Evolutionary conservation across 2,113 vertebrate genomes (phyloP).

Genomic region (Bufo bufo): DNA sequence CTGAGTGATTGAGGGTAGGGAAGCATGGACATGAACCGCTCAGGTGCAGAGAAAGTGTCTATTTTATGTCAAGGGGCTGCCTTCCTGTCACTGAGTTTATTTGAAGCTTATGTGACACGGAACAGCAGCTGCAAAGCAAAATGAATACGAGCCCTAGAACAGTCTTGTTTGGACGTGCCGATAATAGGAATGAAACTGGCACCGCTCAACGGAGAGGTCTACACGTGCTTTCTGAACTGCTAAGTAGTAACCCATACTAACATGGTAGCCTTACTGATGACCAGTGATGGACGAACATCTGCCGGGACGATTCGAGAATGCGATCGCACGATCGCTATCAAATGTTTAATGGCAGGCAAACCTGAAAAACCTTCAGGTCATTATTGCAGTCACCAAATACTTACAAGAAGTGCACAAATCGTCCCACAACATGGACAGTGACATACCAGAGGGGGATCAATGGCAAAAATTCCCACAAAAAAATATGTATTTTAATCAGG

Average conservation of each 20-base stretch:
- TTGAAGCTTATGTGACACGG: constrained; percentile 35
- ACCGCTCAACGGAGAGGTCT: not conserved
- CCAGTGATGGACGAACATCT: too few species aligned
- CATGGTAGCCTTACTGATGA: too few species aligned
- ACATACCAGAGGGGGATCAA: too few species aligned
- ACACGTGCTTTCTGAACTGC: not conserved
- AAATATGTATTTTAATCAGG: too few species aligned
- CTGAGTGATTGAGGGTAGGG: not conserved
- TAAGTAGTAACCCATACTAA: not conserved
- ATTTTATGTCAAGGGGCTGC: constrained; percentile 17
- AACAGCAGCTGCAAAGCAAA: constrained; percentile 33
- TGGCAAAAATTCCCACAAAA: too few species aligned
- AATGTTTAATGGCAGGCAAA: too few species aligned
- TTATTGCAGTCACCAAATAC: too few species aligned
- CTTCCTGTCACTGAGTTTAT: constrained; percentile 17
- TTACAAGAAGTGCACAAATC: too few species aligned
- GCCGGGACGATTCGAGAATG: too few species aligned
- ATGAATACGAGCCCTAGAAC: constrained; percentile 31
- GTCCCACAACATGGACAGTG: too few species aligned
- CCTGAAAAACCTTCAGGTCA: too few species aligned
- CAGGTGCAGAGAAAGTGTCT: constrained; percentile 14
- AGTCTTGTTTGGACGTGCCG: constrained; percentile 33
- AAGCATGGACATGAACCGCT: not conserved
- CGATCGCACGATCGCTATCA: too few species aligned
- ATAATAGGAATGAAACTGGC: constrained; percentile 37